Base-by-base conservation (phyloP, 2,113 vertebrate genomes). In the Cricetomys ansorgei region DNA sequence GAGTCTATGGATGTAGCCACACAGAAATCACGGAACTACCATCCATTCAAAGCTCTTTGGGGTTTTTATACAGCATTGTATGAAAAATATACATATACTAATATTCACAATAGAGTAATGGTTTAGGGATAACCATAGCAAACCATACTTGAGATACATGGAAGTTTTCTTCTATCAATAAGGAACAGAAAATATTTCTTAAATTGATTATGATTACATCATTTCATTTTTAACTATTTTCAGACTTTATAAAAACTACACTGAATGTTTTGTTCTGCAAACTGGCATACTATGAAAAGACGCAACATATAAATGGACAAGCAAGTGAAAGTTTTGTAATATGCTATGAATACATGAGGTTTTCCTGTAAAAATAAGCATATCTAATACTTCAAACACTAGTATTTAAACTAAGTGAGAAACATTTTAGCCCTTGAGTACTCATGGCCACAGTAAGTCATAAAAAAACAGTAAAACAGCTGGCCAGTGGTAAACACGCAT, bases 321-420 rank as follows among this genome's bases (percentile, higher is more conserved):
- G 12, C 50, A 65, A 62, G 21, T 55, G 73, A 48, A 55, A 17
- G 75, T 69, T 86, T 65, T 25, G 7, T 50, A 91, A 86, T 65
- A 48, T 86, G 12, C 16, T 73, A 1, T 88, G 48, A 27, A 92
- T 53, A 86, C 1, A 76, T 53, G 19, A 59, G 48, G 31, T 10
- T 45, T 5, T 31, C 75, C 62, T 94, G 69, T 81, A 92, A 95
- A 10, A 40, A 59, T n/a, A n/a, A n/a, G n/a, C n/a, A n/a, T 48
- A 76, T 19, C 50, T 21, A 77, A 57, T 76, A 69, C 16, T 34
- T 94, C 85, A 81, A 92, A 40, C 55, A 85, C 40, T 62, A 53
- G 57, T 45, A n/a, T 86, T 93, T 65, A 81, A 92, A 80, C 59
- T 76, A 88, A 50, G 57, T 65, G 62, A 94, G 89, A 88, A 92